Conservation (phyloP, 2,113 vertebrate genomes). For the Thunnus thynnus region DNA sequence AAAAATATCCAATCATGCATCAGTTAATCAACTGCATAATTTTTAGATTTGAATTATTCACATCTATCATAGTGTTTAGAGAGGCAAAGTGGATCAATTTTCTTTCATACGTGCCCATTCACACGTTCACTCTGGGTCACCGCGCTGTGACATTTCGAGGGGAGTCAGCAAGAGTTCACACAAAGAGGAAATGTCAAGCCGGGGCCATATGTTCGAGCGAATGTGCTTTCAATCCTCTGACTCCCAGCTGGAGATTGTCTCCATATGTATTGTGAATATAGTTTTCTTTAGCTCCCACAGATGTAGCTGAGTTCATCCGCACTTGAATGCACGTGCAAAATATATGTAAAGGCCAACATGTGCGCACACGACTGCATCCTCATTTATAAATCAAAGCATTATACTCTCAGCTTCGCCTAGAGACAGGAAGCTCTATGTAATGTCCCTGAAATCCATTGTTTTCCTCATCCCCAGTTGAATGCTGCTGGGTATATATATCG, state of each 20-base stretch:
- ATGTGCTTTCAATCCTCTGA: slow-evolving; percentile 49
- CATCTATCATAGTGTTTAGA: background rate
- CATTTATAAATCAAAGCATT: slow-evolving; percentile 27
- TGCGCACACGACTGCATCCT: background rate
- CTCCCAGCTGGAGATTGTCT: slow-evolving; percentile 58
- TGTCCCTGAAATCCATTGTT: slow-evolving; percentile 48
- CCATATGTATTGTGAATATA: slow-evolving; percentile 47
- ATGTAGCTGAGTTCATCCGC: slow-evolving; percentile 24
- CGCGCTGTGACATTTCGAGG: slow-evolving; percentile 69
- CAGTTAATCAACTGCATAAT: slow-evolving; percentile 9
- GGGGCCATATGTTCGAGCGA: slow-evolving; percentile 56
- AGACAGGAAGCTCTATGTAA: slow-evolving; percentile 41
- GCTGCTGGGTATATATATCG: slow-evolving; percentile 40
- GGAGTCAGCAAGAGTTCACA: slow-evolving; percentile 70
- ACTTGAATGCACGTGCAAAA: slow-evolving; percentile 21
- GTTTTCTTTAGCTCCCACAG: slow-evolving; percentile 38
- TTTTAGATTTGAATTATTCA: slow-evolving; percentile 26
- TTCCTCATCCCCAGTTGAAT: slow-evolving; percentile 40
- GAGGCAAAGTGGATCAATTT: slow-evolving; percentile 36
- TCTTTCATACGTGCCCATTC: slow-evolving; percentile 27
- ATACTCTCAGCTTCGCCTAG: slow-evolving; percentile 6
- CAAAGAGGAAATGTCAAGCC: slow-evolving; percentile 73
- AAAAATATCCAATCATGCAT: background rate
- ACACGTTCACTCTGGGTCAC: slow-evolving; percentile 43
- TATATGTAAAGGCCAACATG: background rate